These are phyloP conservation scores for Eumeta japonica DNA, from an alignment of 1,140 invertebrate species.

Conservation along the genomic window DNA sequence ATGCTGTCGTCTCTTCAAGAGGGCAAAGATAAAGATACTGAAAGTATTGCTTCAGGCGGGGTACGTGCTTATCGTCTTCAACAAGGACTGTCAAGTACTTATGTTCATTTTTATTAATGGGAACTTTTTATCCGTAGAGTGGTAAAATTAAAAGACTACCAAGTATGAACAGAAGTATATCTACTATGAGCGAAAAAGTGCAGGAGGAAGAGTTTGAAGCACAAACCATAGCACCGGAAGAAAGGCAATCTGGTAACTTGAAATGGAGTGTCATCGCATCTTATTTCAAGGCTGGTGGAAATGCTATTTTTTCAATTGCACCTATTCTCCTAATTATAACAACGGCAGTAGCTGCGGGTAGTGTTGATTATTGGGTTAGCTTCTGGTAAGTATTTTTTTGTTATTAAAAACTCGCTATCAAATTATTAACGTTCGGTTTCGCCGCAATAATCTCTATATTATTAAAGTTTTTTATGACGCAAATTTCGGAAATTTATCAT, in stretches of 20 bases:
- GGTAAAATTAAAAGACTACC: conserved; percentile 4
- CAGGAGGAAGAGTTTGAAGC: conserved; percentile 48
- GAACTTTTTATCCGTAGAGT: background rate
- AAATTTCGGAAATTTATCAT: conserved; percentile 11
- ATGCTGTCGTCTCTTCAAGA: conserved; percentile 53
- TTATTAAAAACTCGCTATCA: background rate
- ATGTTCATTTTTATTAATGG: background rate
- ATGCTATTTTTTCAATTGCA: conserved; percentile 39
- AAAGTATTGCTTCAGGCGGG: conserved; percentile 22
- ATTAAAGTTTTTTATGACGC: conserved; percentile 2
- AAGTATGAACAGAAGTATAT: conserved; percentile 16
- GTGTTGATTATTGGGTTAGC: conserved; percentile 72
- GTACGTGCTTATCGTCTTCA: conserved; percentile 19
- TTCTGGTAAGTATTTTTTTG: conserved; percentile 58
- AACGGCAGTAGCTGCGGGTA: conserved; percentile 54
- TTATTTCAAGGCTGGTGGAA: conserved; percentile 59
- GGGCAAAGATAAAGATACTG: conserved; percentile 36
- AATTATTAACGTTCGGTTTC: background rate
- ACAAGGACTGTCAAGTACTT: background rate
- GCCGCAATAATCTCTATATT: no score
- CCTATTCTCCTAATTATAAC: conserved; percentile 47
- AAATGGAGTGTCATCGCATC: conserved; percentile 58
- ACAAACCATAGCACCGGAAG: conserved; percentile 40
- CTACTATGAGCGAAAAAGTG: conserved; percentile 25
- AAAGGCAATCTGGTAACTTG: conserved; percentile 60